A percentile compares a stretch with the other conserved stretches of the same genome.
Evolutionary conservation across 2,888 invertebrate species (phyloP).

Genomic region (Theristus sp.): DNA sequence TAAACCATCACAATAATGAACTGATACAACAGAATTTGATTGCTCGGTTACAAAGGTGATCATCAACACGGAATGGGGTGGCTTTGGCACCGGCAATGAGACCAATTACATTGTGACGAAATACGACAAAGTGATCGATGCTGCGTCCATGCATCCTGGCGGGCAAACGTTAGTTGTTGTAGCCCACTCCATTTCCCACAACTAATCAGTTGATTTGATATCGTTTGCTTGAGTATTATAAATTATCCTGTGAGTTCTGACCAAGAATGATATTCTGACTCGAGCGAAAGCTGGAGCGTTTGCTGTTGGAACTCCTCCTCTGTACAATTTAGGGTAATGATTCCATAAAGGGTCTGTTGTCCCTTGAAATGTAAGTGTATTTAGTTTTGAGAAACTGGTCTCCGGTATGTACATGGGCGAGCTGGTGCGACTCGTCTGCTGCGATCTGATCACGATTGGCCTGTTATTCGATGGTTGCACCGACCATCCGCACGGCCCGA

Average conservation of each 20-base stretch:
- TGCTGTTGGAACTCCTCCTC: no score
- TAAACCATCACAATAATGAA: no score
- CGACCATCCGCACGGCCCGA: slow-evolving; percentile 22
- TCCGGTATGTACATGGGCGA: slow-evolving; percentile 99
- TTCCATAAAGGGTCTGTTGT: no score
- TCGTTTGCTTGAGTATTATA: no score
- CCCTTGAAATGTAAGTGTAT: no score
- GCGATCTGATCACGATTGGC: slow-evolving; percentile 45
- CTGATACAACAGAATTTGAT: no score
- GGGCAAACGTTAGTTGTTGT: slow-evolving; percentile 50
- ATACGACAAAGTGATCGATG: slow-evolving; percentile 56
- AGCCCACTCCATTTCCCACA: not conserved
- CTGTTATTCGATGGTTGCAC: slow-evolving; percentile 9
- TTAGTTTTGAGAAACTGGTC: slow-evolving; percentile 42
- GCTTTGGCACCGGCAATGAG: slow-evolving; percentile 72
- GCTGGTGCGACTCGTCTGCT: slow-evolving; percentile 61
- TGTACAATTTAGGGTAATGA: no score
- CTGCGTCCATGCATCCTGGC: slow-evolving; percentile 52
- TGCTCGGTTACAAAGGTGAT: slow-evolving; percentile 58
- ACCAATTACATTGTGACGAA: slow-evolving; percentile 64
- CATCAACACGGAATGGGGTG: slow-evolving; percentile 91
- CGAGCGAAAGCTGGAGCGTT: no score
- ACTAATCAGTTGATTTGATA: no score
- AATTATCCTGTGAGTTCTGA: no score
- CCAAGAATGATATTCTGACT: no score